Percentiles rank a stretch among this genome's conserved stretches.
Conservation (phyloP, 2,797 vertebrate genomes). For the Buphagus erythrorhynchus region DNA sequence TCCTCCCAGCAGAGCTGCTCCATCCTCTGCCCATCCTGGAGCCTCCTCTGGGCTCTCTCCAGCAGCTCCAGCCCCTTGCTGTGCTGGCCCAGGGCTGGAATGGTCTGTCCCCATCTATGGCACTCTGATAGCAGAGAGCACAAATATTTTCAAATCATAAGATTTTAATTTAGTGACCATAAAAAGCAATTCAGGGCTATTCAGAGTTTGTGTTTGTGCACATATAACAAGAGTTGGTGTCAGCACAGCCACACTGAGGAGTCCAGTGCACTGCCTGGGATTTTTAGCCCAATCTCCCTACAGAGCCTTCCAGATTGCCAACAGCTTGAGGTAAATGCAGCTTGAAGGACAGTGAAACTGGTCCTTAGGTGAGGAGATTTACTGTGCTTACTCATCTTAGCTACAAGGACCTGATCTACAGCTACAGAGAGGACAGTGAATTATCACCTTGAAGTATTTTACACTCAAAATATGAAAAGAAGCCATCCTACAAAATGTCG, state of each 20-base stretch:
- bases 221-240: rapidly evolving
- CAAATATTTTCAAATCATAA: not conserved
- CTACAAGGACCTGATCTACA: not conserved
- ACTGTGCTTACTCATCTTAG: not conserved
- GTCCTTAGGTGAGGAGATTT: not conserved
- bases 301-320: not conserved
- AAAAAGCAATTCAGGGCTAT: not conserved
- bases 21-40: not conserved
- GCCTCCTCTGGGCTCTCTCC: not conserved
- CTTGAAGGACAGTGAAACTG: not conserved
- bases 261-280: not conserved
- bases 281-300: not conserved
- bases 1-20: not conserved
- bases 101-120: not conserved
- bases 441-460: not conserved
- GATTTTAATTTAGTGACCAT: not conserved
- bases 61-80: not conserved
- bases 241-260: not conserved
- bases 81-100: not conserved
- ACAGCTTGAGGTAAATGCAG: not conserved
- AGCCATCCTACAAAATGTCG: rapidly evolving
- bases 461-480: not conserved
- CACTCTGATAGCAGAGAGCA: not conserved
- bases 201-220: not conserved
- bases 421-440: not conserved